Base-by-base conservation (phyloP, 2,888 invertebrate species). In the Conchocele bisecta region DNA sequence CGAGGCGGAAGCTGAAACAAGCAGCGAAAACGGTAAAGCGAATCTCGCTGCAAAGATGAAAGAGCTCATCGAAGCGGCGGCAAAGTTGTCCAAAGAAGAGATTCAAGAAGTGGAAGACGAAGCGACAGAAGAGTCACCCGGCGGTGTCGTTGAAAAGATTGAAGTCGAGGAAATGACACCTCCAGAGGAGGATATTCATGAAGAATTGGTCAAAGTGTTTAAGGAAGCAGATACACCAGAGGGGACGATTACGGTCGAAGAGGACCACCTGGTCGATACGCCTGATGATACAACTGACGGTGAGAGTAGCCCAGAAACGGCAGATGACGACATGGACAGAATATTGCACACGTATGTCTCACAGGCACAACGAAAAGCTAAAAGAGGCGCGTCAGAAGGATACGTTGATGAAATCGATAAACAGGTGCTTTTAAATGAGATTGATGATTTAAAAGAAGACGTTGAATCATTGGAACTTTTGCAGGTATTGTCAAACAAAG, bases 401-500 rank as follows among this genome's bases (percentile, higher is more conserved):
- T 3, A 13, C 20, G 26, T 3, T 51, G 17, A 9, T 31, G 51
- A 51, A n/a, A 20, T 51, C 20, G 31, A 51, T 22, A 13, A 51
- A 2, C 13, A 59, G 20, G 69, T 68, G 29, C 58, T 82, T 29
- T 59, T 77, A n/a, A 69, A 59, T n/a, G 60, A 77, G 50, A 73
- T 79, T 31, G 58, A 60, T 37, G 61, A 59, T 15, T 56, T 82
- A 20, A 72, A 74, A 48, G 63, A 74, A 9, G 70, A 77, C 17
- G 64, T 80, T 5, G 51, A 70, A 2, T 41, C 57, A 29, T 56
- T 73, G 3, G 53, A 77, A 48, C 44, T 77, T 39, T 28, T 70
- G 20, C 70, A 70, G 46, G 60, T 69, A 15, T 33, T 87, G 13
- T 84, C 84, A 57, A 85, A 83, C 57, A 69, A 82, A 33, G 87